Base-by-base conservation (phyloP, 2,113 vertebrate species). In the Rhinoderma darwinii region DNA sequence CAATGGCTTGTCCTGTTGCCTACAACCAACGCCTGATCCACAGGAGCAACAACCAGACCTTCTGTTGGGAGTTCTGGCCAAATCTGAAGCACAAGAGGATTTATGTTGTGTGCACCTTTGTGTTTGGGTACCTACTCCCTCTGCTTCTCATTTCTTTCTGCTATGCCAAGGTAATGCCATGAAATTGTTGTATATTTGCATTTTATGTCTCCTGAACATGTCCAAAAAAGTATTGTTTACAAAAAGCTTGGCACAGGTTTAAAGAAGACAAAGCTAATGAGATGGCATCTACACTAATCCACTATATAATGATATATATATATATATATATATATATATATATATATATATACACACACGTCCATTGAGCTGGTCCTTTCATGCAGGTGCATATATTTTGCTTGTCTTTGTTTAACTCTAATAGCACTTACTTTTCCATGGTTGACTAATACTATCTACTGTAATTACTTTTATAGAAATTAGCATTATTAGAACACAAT, bases 141-240 rank as follows among this genome's bases (percentile, higher is more conserved):
- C 92, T 99, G 76, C 92, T 98, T 89, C 95, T 99, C 37, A 99
- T 99, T 88, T 97, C 96, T 82, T 99, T 98, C 94, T 99, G 98
- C 92, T 99, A 99, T 5, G 95, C 97, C 88, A 99, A 99, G 97
- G 98, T 99, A 92, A 91, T 72, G 39, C 22, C 50, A 20, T 66
- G 6, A 70, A 72, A 17, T 70, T 18, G 66, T 70, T 37, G 10
- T 54, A 37, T 59, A 17, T 61, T 39, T 81, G 37, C 35, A 59
- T 14, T 10, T 32, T 22, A 4, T 78, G 17, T 12, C 27, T 51
- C 27, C 20, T 54, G 47, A 43, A 76, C 12, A 17, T 47, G 22
- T 44, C 8, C 18, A 76, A 5, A 22, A n/a, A 44, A 27, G n/a
- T 47, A 4, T 47, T 47, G 14, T 47, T 51, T 77, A 50, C 5